These are phyloP conservation scores for Ariolimax columbianus DNA, from an alignment of 2,888 invertebrate genomes.

Conservation along the genomic window DNA sequence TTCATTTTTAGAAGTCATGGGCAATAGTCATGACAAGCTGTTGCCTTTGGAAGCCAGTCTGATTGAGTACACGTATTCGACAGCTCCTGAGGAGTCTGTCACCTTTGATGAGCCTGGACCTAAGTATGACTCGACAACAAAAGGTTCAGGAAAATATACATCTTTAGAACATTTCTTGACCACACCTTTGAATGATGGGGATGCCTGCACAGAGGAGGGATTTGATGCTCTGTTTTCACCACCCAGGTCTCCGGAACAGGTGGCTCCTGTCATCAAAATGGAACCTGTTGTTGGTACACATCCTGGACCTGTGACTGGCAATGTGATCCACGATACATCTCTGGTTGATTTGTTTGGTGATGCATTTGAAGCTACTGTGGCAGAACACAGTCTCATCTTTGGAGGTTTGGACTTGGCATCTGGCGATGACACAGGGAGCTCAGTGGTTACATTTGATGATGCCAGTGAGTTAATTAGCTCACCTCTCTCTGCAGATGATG, in stretches of 20 bases:
- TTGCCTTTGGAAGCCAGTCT: slow-evolving; percentile 29
- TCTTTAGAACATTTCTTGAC: neutral
- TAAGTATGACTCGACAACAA: neutral
- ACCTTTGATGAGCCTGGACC: neutral
- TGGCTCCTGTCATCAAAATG: slow-evolving; percentile 28
- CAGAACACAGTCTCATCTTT: neutral
- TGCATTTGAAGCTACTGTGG: neutral
- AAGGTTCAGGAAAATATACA: neutral
- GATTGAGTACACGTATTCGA: slow-evolving; percentile 23
- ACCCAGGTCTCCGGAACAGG: slow-evolving; percentile 46
- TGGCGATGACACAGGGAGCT: neutral
- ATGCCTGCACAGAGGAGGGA: neutral
- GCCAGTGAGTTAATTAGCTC: slow-evolving; percentile 55
- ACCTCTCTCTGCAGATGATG: slow-evolving; percentile 61
- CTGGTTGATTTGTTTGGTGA: neutral
- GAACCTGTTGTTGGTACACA: neutral
- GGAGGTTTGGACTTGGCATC: neutral
- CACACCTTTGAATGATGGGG: neutral
- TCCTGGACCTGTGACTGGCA: neutral
- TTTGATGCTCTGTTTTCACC: slow-evolving; percentile 41
- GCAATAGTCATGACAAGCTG: slow-evolving; percentile 30
- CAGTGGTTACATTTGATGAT: slow-evolving; percentile 39
- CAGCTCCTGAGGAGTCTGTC: slow-evolving; percentile 30
- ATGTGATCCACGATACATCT: neutral
- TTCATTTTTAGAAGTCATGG: slow-evolving; percentile 57